These are phyloP conservation scores for Neolamprologus caudopunctatus DNA, from an alignment of 2,113 vertebrate genomes.

Conservation along the genomic window DNA sequence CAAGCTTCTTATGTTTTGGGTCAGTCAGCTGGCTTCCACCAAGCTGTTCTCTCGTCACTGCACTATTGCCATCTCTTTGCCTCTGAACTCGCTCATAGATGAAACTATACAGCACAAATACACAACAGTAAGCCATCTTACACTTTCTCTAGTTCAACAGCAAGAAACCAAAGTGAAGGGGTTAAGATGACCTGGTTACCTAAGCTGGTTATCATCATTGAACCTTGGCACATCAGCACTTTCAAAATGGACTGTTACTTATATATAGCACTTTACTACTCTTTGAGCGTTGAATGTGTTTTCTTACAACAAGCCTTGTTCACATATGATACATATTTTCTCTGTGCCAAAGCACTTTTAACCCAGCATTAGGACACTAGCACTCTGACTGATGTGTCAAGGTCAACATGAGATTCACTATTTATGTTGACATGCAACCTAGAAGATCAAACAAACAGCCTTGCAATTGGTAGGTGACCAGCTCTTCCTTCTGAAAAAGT, in stretches of 20 bases:
- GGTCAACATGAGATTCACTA: neutral
- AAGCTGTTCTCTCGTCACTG: conserved; percentile 55
- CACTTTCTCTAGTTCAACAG: neutral
- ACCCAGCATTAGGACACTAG: neutral
- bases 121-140: neutral
- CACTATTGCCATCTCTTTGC: conserved; percentile 2
- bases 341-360: neutral
- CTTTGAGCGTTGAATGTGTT: neutral
- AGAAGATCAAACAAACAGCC: neutral
- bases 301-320: neutral
- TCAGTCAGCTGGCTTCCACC: conserved; percentile 60
- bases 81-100: conserved; percentile 62
- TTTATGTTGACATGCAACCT: neutral
- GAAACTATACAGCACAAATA: conserved; percentile 48
- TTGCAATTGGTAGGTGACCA: neutral
- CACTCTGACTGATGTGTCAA: neutral
- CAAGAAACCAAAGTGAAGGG: neutral
- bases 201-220: neutral
- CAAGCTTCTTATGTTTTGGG: conserved; percentile 75
- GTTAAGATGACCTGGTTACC: neutral
- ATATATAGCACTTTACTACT: neutral
- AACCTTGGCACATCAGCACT: neutral
- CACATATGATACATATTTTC: neutral
- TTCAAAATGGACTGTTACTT: neutral
- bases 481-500: neutral